Percentiles rank a stretch among this genome's conserved stretches.
These are phyloP conservation scores for Phytoseiulus persimilis DNA, from an alignment of 2,888 invertebrate species.

Conservation along the genomic window DNA sequence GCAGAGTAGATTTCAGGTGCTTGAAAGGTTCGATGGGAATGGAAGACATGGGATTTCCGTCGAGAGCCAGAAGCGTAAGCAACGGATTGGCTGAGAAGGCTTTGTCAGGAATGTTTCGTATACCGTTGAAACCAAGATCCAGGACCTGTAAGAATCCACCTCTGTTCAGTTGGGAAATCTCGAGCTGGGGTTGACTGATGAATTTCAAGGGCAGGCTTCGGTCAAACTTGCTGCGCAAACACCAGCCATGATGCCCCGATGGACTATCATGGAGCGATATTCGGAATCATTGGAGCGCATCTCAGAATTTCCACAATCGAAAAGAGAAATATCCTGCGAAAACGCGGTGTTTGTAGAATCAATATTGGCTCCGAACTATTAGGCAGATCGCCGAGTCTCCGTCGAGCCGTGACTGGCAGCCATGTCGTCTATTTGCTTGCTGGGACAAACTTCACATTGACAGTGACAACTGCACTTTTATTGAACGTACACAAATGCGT, in stretches of 20 bases:
- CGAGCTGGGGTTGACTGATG: background rate
- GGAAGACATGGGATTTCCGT: constrained; percentile 78
- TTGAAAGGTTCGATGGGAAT: constrained; percentile 69
- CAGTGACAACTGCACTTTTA: background rate
- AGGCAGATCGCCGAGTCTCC: background rate
- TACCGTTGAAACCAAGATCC: constrained; percentile 81
- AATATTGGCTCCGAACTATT: background rate
- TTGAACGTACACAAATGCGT: too few relatives aligned
- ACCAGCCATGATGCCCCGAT: too few relatives aligned
- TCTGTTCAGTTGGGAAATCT: background rate
- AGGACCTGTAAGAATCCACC: constrained; percentile 57
- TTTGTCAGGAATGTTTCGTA: constrained; percentile 68
- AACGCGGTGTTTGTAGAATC: background rate
- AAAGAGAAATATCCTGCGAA: background rate
- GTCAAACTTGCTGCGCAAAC: too few relatives aligned
- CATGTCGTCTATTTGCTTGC: background rate
- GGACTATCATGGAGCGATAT: background rate
- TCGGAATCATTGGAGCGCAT: background rate
- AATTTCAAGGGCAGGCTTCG: too few relatives aligned
- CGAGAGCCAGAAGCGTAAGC: constrained; percentile 74
- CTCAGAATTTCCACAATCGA: background rate
- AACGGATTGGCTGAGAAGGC: constrained; percentile 74
- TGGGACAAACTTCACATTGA: background rate
- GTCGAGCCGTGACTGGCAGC: background rate
- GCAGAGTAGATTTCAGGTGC: constrained; percentile 69